Percentiles rank a stretch among this genome's conserved stretches.
Evolutionary conservation across 2,888 invertebrate genomes (phyloP).

Genomic region (Latrodectus elegans): DNA sequence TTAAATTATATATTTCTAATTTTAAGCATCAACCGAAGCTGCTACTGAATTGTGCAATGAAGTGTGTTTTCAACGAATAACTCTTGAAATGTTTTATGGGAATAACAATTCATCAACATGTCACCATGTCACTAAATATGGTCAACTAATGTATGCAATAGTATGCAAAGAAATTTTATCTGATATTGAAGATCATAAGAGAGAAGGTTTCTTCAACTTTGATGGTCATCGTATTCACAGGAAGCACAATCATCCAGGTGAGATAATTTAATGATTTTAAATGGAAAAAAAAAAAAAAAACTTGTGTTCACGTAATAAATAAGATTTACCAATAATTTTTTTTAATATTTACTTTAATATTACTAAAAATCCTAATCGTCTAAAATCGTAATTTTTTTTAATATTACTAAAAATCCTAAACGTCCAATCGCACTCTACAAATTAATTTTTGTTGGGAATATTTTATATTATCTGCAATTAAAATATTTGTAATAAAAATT

Average conservation of each 20-base stretch:
- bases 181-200: constrained; percentile 68
- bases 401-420: too few species aligned
- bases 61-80: constrained; percentile 67
- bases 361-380: too few species aligned
- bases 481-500: too few species aligned
- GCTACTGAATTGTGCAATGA: constrained; percentile 66
- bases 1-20: too few species aligned
- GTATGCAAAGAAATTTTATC: constrained; percentile 70
- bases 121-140: constrained; percentile 61
- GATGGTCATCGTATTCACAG: constrained; percentile 68
- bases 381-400: too few species aligned
- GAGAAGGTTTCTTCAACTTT: constrained; percentile 69
- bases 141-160: constrained; percentile 70
- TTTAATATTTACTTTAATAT: too few species aligned
- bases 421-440: too few species aligned
- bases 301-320: too few species aligned
- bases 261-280: neutral
- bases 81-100: constrained; percentile 66
- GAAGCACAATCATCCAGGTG: constrained; percentile 63
- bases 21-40: neutral
- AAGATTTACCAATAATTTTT: too few species aligned
- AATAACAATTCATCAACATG: constrained; percentile 55
- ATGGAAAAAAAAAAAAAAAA: too few species aligned
- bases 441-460: too few species aligned
- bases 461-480: too few species aligned